A percentile compares a stretch with the other conserved stretches of the same genome.
Conservation (phyloP, 2,888 invertebrate genomes). For the Drosophila parthenogenetica region DNA sequence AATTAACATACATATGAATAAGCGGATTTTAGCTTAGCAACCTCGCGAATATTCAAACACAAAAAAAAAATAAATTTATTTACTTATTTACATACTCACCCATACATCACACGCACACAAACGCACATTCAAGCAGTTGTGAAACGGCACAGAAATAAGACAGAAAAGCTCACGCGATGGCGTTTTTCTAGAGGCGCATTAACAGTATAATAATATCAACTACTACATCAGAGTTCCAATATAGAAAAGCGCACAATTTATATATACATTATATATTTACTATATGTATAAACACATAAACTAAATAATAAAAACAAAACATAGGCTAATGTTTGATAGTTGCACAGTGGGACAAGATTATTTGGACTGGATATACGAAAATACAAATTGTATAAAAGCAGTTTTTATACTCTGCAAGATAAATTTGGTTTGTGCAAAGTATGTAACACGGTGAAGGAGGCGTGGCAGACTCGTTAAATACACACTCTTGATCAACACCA, state of each 20-base stretch:
- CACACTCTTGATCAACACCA: too few species aligned
- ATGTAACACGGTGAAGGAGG: too few species aligned
- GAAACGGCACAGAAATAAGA: slow-evolving; percentile 47
- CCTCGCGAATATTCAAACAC: slow-evolving; percentile 32
- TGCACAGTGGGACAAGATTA: slow-evolving; percentile 28
- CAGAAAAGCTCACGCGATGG: slow-evolving; percentile 70
- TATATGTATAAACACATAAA: slow-evolving; percentile 30
- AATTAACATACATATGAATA: slow-evolving; percentile 72
- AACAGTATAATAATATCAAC: slow-evolving; percentile 10
- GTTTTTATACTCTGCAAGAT: too few species aligned
- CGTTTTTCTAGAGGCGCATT: slow-evolving; percentile 35
- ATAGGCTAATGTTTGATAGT: slow-evolving; percentile 16
- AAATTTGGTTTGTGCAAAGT: too few species aligned
- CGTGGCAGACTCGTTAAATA: too few species aligned
- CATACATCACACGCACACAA: slow-evolving; percentile 20
- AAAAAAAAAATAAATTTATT: slow-evolving; percentile 7
- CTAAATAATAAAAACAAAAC: slow-evolving; percentile 31
- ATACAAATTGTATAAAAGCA: too few species aligned
- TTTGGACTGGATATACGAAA: neutral
- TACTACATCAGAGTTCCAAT: slow-evolving; percentile 25
- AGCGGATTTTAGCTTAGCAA: slow-evolving; percentile 66
- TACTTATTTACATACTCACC: slow-evolving; percentile 43
- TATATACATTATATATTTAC: slow-evolving; percentile 26
- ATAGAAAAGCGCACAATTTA: slow-evolving; percentile 32
- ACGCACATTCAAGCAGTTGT: slow-evolving; percentile 28